phyloP scores from a whole-genome alignment of 2,113 vertebrate species.

The Urocolius indicus region DNA sequence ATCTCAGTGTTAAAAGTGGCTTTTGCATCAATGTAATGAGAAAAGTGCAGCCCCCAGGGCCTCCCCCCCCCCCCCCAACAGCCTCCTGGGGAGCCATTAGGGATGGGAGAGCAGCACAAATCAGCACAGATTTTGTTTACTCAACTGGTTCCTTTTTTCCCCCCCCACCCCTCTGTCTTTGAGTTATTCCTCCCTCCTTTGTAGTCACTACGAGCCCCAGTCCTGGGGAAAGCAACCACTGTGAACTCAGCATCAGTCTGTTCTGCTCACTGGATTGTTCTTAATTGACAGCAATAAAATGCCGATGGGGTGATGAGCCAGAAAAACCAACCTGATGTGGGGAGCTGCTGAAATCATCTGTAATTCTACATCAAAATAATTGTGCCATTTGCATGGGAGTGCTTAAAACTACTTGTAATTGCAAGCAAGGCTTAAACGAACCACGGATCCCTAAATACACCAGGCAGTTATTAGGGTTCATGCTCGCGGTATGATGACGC shows the following conservation, averaged over 20 bases:
- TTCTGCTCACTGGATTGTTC: not conserved
- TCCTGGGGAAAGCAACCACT: not conserved
- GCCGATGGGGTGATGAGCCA: not conserved
- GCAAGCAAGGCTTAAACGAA: conserved; percentile 9
- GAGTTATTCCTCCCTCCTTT: not conserved
- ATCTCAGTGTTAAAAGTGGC: rapidly evolving
- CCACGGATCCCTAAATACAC: not conserved
- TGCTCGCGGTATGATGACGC: not conserved
- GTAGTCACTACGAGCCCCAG: not conserved
- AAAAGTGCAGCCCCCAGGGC: not conserved
- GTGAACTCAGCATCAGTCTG: not conserved
- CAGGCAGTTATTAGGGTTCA: not conserved
- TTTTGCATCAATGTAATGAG: not conserved
- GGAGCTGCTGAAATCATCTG: not conserved
- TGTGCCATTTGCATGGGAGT: not conserved
- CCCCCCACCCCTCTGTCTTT: too few species aligned
- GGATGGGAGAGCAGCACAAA: not conserved
- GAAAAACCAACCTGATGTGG: not conserved
- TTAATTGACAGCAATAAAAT: not conserved
- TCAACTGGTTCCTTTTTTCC: not conserved
- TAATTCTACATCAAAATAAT: not conserved
- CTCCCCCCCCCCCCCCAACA: not conserved
- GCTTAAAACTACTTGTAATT: not conserved
- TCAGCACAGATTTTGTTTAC: not conserved
- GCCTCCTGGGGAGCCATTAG: not conserved